phyloP scores from a whole-genome alignment of 2,797 vertebrate species.

The Steatocranus sp. region DNA sequence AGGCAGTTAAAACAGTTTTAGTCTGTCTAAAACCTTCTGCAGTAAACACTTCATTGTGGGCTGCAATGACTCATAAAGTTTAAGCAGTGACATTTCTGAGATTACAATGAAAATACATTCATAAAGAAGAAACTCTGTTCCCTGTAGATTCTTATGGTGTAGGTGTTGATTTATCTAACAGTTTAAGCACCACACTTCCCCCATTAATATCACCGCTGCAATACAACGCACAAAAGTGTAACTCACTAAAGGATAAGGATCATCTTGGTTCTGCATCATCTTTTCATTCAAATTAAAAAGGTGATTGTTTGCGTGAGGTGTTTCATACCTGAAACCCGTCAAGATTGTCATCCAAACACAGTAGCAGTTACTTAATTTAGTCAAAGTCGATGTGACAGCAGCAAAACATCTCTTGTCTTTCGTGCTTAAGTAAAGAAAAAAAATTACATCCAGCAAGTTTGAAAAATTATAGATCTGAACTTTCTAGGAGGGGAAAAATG shows the following conservation, averaged over 20 bases:
- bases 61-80: conserved; percentile 3
- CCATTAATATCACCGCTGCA: neutral
- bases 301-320: rapidly evolving
- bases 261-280: neutral
- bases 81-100: neutral
- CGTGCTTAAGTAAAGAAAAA: neutral
- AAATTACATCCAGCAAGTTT: neutral
- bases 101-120: neutral
- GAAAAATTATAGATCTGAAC: neutral
- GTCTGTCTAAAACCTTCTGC: conserved; percentile 1
- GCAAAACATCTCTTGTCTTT: neutral
- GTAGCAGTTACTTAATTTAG: neutral
- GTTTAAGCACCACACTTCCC: neutral
- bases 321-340: neutral
- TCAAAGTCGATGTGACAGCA: neutral
- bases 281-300: neutral
- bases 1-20: conserved; percentile 27
- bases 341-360: neutral
- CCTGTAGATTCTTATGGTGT: neutral
- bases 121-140: neutral
- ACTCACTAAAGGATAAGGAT: neutral
- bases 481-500: neutral
- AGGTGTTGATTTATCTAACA: neutral
- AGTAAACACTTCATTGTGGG: conserved; percentile 1
- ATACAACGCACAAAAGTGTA: neutral